phyloP scores from a whole-genome alignment of 2,113 vertebrate genomes.

The Toxotes jaculatrix region DNA sequence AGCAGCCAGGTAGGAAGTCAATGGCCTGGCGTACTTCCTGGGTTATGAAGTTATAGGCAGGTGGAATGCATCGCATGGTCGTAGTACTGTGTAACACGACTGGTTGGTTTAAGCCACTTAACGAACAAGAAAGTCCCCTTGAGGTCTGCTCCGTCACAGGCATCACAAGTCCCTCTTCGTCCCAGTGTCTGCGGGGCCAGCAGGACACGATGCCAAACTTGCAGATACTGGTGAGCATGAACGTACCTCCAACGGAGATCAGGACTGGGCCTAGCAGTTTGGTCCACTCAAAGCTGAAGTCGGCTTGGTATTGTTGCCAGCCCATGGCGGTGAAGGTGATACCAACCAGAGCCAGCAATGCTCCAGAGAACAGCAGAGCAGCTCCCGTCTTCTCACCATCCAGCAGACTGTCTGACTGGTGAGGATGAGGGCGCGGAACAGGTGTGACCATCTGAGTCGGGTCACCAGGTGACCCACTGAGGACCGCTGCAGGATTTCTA shows the following conservation, averaged over 20 bases:
- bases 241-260: slow-evolving; percentile 86
- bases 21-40: slow-evolving; percentile 62
- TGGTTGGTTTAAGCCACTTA: slow-evolving; percentile 85
- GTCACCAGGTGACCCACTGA: slow-evolving; percentile 65
- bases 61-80: slow-evolving; percentile 85
- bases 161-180: slow-evolving; percentile 71
- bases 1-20: slow-evolving; percentile 54
- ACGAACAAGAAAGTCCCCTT: slow-evolving; percentile 82
- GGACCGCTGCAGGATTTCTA: background rate
- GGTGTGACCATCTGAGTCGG: slow-evolving; percentile 80
- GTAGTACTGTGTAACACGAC: slow-evolving; percentile 85
- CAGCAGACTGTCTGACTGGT: slow-evolving; percentile 54
- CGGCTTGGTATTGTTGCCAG: slow-evolving; percentile 83
- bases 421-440: slow-evolving; percentile 67
- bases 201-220: slow-evolving; percentile 86
- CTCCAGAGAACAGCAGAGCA: slow-evolving; percentile 87
- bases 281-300: slow-evolving; percentile 84
- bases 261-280: slow-evolving; percentile 89
- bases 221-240: slow-evolving; percentile 87
- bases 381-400: slow-evolving; percentile 85
- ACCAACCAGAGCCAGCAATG: slow-evolving; percentile 87
- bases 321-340: slow-evolving; percentile 87
- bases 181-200: slow-evolving; percentile 76
- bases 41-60: slow-evolving; percentile 63
- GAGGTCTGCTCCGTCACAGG: slow-evolving; percentile 73